A percentile compares a stretch with the other conserved stretches of the same genome.
Evolutionary conservation across 2,113 vertebrate species (phyloP).

Genomic region (Numida meleagris): DNA sequence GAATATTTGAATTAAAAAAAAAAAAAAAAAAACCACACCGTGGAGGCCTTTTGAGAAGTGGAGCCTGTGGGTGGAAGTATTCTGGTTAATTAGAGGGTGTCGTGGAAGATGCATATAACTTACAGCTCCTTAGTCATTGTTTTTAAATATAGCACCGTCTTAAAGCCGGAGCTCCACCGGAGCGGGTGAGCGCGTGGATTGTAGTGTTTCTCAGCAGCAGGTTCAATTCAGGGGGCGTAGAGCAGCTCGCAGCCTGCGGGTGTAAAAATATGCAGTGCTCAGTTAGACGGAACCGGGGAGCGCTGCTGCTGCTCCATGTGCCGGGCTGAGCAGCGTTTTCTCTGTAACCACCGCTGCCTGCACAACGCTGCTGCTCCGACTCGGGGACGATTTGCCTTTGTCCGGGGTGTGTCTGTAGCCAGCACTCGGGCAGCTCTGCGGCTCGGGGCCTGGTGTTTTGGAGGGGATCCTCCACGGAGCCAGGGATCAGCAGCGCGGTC

Average conservation of each 20-base stretch:
- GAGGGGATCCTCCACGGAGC: too few species aligned
- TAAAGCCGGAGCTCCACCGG: constrained; percentile 23
- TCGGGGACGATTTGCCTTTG: too few species aligned
- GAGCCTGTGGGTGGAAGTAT: constrained; percentile 59
- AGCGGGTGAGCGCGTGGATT: constrained; percentile 37
- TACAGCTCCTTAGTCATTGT: constrained; percentile 67
- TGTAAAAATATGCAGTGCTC: constrained; percentile 51
- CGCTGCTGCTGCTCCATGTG: background rate
- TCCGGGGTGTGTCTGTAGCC: too few species aligned
- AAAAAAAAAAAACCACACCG: background rate
- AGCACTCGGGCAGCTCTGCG: too few species aligned
- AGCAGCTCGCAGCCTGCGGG: background rate
- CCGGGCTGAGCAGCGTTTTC: background rate
- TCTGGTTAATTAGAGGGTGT: constrained; percentile 61
- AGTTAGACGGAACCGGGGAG: background rate
- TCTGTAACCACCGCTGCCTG: too few species aligned
- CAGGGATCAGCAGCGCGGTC: too few species aligned
- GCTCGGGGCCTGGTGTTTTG: too few species aligned
- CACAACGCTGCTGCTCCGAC: too few species aligned
- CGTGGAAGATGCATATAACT: constrained; percentile 40
- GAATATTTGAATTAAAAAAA: background rate
- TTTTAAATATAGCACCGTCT: constrained; percentile 63
- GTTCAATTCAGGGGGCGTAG: constrained; percentile 66
- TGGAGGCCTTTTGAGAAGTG: constrained; percentile 1
- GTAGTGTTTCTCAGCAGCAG: constrained; percentile 43